A percentile compares a stretch with the other conserved stretches of the same genome.
These are phyloP conservation scores for Rhysida immarginata DNA, from an alignment of 1,140 invertebrate genomes.

Conservation along the genomic window DNA sequence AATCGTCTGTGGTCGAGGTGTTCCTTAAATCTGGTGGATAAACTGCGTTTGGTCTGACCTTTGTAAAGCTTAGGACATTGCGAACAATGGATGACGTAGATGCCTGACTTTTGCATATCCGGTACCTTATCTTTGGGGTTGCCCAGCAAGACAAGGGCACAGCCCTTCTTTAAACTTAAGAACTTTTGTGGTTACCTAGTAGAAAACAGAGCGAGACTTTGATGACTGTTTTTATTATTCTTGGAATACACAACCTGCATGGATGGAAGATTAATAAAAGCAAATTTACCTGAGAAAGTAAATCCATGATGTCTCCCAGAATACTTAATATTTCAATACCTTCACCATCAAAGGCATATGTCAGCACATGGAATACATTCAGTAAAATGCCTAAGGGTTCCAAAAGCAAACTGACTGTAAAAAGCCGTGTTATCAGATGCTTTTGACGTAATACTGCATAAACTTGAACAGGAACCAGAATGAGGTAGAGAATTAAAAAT, in stretches of 20 bases:
- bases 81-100: no score
- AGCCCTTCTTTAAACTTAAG: no score
- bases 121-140: no score
- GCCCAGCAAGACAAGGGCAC: no score
- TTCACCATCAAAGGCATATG: constrained; percentile 75
- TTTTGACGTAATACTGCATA: constrained; percentile 72
- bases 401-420: constrained; percentile 67
- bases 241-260: no score
- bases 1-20: no score
- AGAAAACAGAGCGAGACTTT: constrained; percentile 12
- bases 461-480: constrained; percentile 72
- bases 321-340: constrained; percentile 63
- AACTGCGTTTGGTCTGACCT: no score
- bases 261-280: no score
- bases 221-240: constrained; percentile 12
- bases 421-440: constrained; percentile 79
- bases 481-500: constrained; percentile 72
- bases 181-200: no score
- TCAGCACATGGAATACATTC: constrained; percentile 73
- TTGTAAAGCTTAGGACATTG: no score
- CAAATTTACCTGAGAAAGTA: constrained; percentile 60
- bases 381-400: constrained; percentile 71
- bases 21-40: no score
- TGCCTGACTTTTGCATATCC: no score
- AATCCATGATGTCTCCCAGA: constrained; percentile 79